phyloP scores from a whole-genome alignment of 1,140 invertebrate species.

The Macrobrachium nipponense region DNA sequence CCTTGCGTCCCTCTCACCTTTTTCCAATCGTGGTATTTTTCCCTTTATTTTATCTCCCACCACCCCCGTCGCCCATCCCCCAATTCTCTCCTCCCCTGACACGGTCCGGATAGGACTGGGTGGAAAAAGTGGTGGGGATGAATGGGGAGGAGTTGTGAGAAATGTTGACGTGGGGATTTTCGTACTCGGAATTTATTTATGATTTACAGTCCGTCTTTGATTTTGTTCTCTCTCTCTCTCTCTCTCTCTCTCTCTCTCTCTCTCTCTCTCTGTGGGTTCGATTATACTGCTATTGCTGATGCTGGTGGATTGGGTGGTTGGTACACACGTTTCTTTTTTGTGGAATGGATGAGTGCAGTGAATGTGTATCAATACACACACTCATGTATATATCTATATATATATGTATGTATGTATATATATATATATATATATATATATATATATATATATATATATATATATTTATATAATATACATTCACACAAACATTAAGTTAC shows the following conservation, averaged over 20 bases:
- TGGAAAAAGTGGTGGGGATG: too few relatives aligned
- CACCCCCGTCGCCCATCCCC: too few relatives aligned
- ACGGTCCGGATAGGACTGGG: too few relatives aligned
- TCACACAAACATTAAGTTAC: not conserved
- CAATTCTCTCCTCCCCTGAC: too few relatives aligned
- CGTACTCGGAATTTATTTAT: not conserved
- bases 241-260: not conserved
- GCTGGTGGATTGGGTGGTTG: not conserved
- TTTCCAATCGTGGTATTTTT: too few relatives aligned
- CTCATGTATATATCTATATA: not conserved
- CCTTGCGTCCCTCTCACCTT: too few relatives aligned
- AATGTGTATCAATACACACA: not conserved
- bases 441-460: slow-evolving; percentile 33
- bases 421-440: slow-evolving; percentile 34
- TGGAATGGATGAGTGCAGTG: too few relatives aligned
- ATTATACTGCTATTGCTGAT: too few relatives aligned
- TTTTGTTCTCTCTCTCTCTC: not conserved
- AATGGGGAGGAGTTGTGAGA: too few relatives aligned
- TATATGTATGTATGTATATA: slow-evolving; percentile 29
- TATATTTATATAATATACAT: slow-evolving; percentile 12
- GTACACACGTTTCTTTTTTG: not conserved
- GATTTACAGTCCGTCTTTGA: not conserved
- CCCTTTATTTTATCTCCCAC: too few relatives aligned
- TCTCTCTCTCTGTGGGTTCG: not conserved
- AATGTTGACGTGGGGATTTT: too few relatives aligned